Evolutionary conservation across 37 sponge, comb jelly and placozoan genomes (phyloP).

Genomic region (Axinella damicornis): DNA sequence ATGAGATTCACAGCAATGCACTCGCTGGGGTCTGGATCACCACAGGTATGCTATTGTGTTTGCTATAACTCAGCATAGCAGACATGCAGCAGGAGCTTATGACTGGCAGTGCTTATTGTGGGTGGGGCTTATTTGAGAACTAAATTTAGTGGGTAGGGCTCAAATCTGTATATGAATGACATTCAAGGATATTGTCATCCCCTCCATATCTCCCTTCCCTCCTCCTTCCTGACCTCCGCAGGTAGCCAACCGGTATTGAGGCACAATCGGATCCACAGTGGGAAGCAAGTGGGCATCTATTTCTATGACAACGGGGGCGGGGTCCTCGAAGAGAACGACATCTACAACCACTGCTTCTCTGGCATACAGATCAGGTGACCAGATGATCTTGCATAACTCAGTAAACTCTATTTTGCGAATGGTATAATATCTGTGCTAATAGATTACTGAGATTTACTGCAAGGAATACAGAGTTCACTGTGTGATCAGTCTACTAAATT

Average conservation of each 20-base stretch:
- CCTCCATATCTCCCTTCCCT: not conserved
- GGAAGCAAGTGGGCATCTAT: slow-evolving; percentile 90
- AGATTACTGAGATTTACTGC: no score
- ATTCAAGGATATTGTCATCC: not conserved
- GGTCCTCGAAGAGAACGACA: slow-evolving; percentile 85
- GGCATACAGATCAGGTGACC: slow-evolving; percentile 85
- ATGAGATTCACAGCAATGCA: slow-evolving; percentile 86
- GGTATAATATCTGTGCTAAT: no score
- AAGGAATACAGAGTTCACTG: not conserved
- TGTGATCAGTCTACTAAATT: not conserved
- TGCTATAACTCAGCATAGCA: no score
- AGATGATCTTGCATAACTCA: not conserved
- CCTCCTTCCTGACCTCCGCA: not conserved
- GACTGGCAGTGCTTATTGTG: no score
- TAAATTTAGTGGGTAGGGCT: no score
- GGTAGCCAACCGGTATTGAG: slow-evolving; percentile 67
- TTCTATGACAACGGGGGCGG: slow-evolving; percentile 95
- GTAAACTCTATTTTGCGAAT: no score
- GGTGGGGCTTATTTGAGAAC: no score
- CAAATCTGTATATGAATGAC: no score
- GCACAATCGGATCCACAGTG: slow-evolving; percentile 86
- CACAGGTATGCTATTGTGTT: no score
- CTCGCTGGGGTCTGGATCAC: slow-evolving; percentile 91
- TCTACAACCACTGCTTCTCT: slow-evolving; percentile 87
- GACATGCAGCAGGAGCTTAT: no score